Base-by-base conservation (phyloP, 2,888 invertebrate species). In the Cryptocephalus primarius region DNA sequence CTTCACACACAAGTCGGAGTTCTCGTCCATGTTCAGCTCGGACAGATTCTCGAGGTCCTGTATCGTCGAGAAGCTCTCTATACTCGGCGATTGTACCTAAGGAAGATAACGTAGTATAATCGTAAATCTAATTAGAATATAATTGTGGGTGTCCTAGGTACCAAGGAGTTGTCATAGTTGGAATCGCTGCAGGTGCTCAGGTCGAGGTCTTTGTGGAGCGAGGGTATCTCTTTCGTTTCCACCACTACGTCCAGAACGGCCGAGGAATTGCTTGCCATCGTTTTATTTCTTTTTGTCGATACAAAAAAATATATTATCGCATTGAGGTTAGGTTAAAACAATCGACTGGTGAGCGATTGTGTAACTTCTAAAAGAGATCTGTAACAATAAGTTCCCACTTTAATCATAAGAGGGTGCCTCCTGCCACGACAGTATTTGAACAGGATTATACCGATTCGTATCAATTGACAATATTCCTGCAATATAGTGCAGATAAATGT, bases 1-100 rank as follows among this genome's bases (percentile, higher is more conserved):
- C 65, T 77, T 74, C 4, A 83, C 77, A 63, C 78, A 78, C 11
- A 83, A 64, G 61, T 83, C 83, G 8, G 74, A 68, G 45, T 72
- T 67, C 51, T 72, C 73, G 55, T 77, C 77, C 54, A 73, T 63
- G 51, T 74, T 74, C 50, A 76, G 68, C 53, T 77, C 77, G 0
- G 75, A 73, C 36, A 74, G 57, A 47, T 68, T 72, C 55, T 78
- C 78, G 40, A 76, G 73, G 52, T 78, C 78, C 39, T 76, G 75
- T 48, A 78, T 67, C 14, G 78, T 76, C 2, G 77, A 78, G 58
- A 78, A 78, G 59, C 78, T 78, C 53, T 77, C 78, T 50, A 77
- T 71, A 36, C 78, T 78, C 32, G 77, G 76, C 2, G 78, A 77
- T 45, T 75, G 75, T 38, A 75, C 71, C 77, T 77, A 52, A 45